These are phyloP conservation scores for Lophotriccus pileatus DNA, from an alignment of 2,797 vertebrate genomes.

Conservation along the genomic window DNA sequence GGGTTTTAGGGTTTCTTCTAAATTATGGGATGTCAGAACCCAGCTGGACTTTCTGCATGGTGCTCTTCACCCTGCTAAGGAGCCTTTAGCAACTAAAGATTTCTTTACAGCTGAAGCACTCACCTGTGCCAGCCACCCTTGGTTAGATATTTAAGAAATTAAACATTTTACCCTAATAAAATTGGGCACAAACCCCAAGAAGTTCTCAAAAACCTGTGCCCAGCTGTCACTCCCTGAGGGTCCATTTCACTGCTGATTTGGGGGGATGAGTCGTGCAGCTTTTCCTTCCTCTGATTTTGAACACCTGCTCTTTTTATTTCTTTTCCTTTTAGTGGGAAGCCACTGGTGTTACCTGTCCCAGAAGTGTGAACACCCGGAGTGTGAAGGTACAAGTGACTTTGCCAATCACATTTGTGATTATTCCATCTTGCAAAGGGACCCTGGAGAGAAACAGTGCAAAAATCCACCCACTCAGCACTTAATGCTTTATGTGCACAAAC, in stretches of 20 bases:
- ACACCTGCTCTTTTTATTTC: neutral
- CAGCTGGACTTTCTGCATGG: neutral
- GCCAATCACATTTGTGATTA: rapidly evolving
- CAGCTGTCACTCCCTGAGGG: neutral
- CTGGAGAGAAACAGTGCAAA: neutral
- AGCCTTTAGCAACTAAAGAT: neutral
- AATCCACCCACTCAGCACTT: neutral
- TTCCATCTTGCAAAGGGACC: neutral
- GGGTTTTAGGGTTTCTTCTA: neutral
- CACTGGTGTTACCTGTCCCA: conserved; percentile 65
- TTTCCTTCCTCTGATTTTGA: neutral
- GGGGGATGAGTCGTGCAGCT: neutral
- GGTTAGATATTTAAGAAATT: neutral
- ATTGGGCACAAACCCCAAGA: neutral
- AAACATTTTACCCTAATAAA: neutral
- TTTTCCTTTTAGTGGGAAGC: neutral
- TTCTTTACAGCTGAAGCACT: neutral
- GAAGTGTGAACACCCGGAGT: neutral
- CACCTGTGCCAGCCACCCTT: neutral
- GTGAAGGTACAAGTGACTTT: conserved; percentile 29
- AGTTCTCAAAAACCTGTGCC: neutral
- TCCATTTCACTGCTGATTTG: neutral
- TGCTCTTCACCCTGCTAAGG: neutral
- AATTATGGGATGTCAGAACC: neutral
- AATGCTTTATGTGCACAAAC: neutral